Base-by-base conservation (phyloP, 2,113 vertebrate genomes). In the Malurus alboscapulatus region DNA sequence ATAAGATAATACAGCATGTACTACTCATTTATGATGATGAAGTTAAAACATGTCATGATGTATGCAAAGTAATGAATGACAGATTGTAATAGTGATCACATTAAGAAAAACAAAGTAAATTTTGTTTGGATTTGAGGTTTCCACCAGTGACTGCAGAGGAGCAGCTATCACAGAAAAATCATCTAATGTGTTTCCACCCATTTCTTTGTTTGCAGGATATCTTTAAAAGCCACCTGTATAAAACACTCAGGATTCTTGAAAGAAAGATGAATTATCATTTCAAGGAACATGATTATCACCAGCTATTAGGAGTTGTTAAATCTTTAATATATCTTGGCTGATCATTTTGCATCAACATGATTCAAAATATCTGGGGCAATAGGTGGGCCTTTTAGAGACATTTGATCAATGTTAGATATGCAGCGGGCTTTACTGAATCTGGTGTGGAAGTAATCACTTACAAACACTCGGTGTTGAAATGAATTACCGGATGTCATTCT, bases 401-500 rank as follows among this genome's bases (percentile, higher is more conserved):
- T 82, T 76, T 65, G 90, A 86, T 92, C 84, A 89, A 22, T 67
- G 65, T 57, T 66, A 76, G 83, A 62, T 90, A 87, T 58, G 44
- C 42, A 93, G 50, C 34, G 59, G 45, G 53, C 77, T 75, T 72
- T 82, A 88, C 61, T 91, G 73, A 90, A 81, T 82, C 72, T 66
- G 54, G 38, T 84, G 26, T 57, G 80, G 92, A 96, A 83, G 71
- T 87, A 94, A 94, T 91, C 73, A 94, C 83, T 93, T 97, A 92
- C 93, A 93, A 96, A 94, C 83, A 96, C 92, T 91, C 66, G 8
- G 40, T 55, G 85, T 90, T 76, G 92, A 97, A 98, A 97, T 96
- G 63, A 97, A 97, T 97, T 97, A 97, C 93, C 44, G 26, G 83
- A 90, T 97, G 97, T 96, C 96, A 97, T 94, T 98, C 63, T 95